Percentiles rank a stretch among this genome's conserved stretches.
Evolutionary conservation across 2,888 invertebrate species (phyloP).

Genomic region (Hypena proboscidalis): DNA sequence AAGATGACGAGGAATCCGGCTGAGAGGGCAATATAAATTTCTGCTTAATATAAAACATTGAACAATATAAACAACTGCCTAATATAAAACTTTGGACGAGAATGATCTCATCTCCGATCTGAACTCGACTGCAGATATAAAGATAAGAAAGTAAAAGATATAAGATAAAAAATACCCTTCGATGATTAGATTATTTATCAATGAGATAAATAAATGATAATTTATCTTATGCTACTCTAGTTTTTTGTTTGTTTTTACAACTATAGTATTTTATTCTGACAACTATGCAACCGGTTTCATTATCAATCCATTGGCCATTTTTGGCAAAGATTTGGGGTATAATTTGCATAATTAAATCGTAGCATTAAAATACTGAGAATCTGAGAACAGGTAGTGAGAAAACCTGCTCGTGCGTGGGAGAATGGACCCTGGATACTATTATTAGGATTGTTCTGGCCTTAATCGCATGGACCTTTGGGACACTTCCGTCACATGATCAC

Average conservation of each 20-base stretch:
- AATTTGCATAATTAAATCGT: too few relatives aligned
- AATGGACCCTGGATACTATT: too few relatives aligned
- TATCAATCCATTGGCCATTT: too few relatives aligned
- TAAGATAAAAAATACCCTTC: conserved; percentile 23
- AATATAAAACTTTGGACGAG: neutral
- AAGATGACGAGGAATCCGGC: conserved; percentile 56
- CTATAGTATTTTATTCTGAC: neutral
- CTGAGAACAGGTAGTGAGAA: too few relatives aligned
- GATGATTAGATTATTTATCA: conserved; percentile 15
- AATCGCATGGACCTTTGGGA: too few relatives aligned
- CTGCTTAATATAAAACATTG: conserved; percentile 55
- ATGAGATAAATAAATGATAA: conserved; percentile 4
- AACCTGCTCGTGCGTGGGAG: too few relatives aligned
- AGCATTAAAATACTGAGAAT: too few relatives aligned
- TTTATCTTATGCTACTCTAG: conserved; percentile 2
- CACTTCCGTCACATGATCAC: too few relatives aligned
- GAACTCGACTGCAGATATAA: neutral
- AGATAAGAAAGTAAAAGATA: too few relatives aligned
- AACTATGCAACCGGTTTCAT: neutral
- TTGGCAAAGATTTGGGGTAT: too few relatives aligned
- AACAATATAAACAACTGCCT: too few relatives aligned
- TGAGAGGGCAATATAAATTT: conserved; percentile 58
- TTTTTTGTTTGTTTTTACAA: conserved; percentile 10
- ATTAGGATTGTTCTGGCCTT: too few relatives aligned
- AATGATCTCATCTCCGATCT: conserved; percentile 1